Evolutionary conservation across 2,113 vertebrate species (phyloP).

Genomic region (Promerops cafer): DNA sequence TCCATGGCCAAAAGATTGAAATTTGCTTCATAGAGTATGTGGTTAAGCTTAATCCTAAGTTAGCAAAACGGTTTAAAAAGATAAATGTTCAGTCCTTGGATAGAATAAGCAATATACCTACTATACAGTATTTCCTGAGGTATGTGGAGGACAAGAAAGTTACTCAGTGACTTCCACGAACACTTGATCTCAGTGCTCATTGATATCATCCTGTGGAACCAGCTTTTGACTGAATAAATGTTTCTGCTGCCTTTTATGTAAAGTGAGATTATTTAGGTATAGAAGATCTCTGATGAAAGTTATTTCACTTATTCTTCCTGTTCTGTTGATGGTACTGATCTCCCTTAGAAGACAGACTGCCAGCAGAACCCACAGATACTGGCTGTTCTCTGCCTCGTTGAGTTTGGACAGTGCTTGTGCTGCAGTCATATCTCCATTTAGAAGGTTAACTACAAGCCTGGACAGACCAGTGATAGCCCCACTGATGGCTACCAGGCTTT

Average conservation of each 20-base stretch:
- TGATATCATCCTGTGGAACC: not conserved
- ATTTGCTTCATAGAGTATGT: not conserved
- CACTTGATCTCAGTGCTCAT: not conserved
- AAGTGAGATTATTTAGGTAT: not conserved
- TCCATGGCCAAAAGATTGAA: not conserved
- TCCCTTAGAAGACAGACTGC: not conserved
- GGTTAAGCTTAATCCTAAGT: not conserved
- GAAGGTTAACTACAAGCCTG: not conserved
- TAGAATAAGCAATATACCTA: not conserved
- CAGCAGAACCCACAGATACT: not conserved
- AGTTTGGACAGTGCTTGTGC: not conserved
- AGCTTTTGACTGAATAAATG: not conserved
- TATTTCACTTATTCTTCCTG: not conserved
- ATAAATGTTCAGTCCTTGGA: not conserved
- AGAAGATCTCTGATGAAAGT: not conserved
- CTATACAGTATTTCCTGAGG: not conserved
- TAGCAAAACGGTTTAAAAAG: not conserved
- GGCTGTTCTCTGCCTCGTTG: not conserved
- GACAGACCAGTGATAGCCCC: not conserved
- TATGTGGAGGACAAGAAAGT: not conserved
- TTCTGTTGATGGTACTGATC: not conserved
- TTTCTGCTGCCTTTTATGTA: not conserved
- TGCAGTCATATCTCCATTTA: not conserved
- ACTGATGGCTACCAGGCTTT: not conserved
- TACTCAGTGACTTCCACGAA: not conserved